Base-by-base conservation (phyloP, 2,888 invertebrate genomes). In the Pseudococcus jackbeardsleyi region DNA sequence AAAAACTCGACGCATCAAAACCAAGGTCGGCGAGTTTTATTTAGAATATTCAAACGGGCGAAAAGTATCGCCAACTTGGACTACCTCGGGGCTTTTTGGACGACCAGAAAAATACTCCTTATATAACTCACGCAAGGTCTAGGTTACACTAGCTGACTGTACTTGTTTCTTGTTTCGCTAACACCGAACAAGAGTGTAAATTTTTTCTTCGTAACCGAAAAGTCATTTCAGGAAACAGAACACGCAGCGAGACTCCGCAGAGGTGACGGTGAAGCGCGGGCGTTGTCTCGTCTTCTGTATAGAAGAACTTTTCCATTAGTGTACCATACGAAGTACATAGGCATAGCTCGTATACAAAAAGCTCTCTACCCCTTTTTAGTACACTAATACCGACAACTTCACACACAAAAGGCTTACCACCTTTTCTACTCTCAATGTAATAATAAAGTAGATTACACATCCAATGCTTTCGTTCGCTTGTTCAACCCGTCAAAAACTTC, bases 1-100 rank as follows among this genome's bases (percentile, higher is more conserved):
- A 59, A 54, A 54, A 54, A 64, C 64, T 64, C 64, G 22, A 64
- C 7, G 64, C 64, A 64, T 64, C 64, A 22, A 64, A 64, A 64
- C 72, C 33, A 72, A 72, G 72, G 72, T 33, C 72, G 72, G 2
- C 39, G 33, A 33, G 72, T 72, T 72, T 33, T 72, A 26, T 26
- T 33, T 17, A 42, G 19, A 82, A 82, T 82, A 82, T 82, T 82
- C 46, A 82, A 82, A 82, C 79, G 19, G 72, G 79, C 79, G 46
- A 82, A 82, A 82, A 82, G 42, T 82, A 82, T 82, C 79, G 79
- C 79, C 79, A 82, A 82, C 79, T 82, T 26, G 72, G 72, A 72
- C 72, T 72, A 72, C 72, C 72, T 72, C 72, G 33, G 72, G 72
- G 64, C 64, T 64, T n/a, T 26, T 17, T 72, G 17, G 33, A 17